Evolutionary conservation across 2,113 vertebrate species (phyloP).

Genomic region (Craseonycteris thonglongyai): DNA sequence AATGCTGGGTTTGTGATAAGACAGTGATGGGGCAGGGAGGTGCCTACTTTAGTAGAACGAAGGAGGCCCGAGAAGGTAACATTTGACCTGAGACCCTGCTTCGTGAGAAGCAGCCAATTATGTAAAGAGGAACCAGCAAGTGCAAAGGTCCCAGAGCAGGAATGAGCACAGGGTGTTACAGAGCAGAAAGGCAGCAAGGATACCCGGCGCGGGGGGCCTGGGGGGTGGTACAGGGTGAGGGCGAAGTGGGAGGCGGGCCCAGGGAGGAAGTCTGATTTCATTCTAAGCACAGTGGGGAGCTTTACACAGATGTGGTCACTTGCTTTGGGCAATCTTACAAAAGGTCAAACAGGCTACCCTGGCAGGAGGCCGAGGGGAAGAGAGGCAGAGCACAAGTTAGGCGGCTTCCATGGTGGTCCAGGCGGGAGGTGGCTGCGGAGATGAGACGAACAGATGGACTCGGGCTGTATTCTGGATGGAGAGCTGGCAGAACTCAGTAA

Average conservation of each 20-base stretch:
- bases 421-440: neutral
- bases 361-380: neutral
- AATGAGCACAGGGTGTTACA: neutral
- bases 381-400: neutral
- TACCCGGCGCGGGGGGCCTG: neutral
- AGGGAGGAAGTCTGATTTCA: neutral
- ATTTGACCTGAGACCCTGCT: neutral
- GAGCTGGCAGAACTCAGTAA: neutral
- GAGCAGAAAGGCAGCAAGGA: neutral
- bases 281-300: neutral
- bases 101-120: neutral
- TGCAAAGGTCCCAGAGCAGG: neutral
- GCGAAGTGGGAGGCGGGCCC: neutral
- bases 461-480: neutral
- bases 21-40: neutral
- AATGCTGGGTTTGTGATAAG: neutral
- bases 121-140: neutral
- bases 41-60: neutral
- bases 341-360: neutral
- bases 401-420: neutral
- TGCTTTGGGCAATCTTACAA: neutral
- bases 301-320: neutral
- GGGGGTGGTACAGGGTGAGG: neutral
- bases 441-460: neutral
- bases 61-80: neutral